A percentile compares a stretch with the other conserved stretches of the same genome.
These are phyloP conservation scores for Forficula auricularia DNA, from an alignment of 1,140 invertebrate genomes.

Conservation along the genomic window DNA sequence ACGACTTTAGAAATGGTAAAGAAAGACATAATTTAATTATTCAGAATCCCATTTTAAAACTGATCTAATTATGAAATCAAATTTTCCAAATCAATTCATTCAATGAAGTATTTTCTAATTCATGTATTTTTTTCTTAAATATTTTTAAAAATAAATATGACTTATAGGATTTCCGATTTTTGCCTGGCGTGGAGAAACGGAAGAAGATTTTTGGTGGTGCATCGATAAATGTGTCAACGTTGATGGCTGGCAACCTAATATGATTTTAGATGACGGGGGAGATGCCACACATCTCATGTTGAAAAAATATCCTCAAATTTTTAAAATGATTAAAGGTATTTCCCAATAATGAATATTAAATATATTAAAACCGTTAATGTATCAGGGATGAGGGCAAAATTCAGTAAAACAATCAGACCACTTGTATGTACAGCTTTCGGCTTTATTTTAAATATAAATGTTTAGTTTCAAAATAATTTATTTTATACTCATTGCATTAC, in stretches of 20 bases:
- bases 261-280: constrained; percentile 95
- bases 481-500: too few species aligned
- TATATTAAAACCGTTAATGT: background rate
- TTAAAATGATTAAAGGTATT: constrained; percentile 83
- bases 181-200: constrained; percentile 89
- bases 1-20: too few species aligned
- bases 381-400: too few species aligned
- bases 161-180: constrained; percentile 72
- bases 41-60: too few species aligned
- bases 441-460: too few species aligned
- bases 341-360: constrained; percentile 5
- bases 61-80: too few species aligned
- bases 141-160: too few species aligned
- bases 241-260: constrained; percentile 93
- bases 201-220: constrained; percentile 98
- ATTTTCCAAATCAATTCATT: too few species aligned
- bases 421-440: too few species aligned
- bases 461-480: too few species aligned
- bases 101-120: background rate
- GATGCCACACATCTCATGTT: constrained; percentile 94
- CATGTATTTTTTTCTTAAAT: constrained; percentile 9
- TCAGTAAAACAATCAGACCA: too few species aligned
- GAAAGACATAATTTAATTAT: too few species aligned
- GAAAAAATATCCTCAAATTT: constrained; percentile 88
- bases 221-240: constrained; percentile 86